Evolutionary conservation across 1,140 invertebrate species (phyloP).

Genomic region (Euschistus heros): DNA sequence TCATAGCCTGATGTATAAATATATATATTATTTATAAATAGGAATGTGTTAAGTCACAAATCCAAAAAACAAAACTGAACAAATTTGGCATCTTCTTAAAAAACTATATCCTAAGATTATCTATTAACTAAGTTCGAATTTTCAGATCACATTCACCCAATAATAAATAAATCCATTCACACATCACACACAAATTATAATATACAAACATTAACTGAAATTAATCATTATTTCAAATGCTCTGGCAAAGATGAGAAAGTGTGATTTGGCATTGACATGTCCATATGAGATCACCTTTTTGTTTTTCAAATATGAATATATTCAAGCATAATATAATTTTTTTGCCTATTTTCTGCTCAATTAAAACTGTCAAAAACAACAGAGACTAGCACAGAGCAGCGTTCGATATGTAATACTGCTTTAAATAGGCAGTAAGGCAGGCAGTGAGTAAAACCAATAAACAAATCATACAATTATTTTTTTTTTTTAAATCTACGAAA

Average conservation of each 20-base stretch:
- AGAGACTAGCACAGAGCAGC: constrained; percentile 15
- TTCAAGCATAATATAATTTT: background rate
- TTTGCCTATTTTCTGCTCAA: constrained; percentile 4
- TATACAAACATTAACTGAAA: background rate
- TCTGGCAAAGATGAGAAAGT: background rate
- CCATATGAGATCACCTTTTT: background rate
- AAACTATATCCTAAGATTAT: background rate
- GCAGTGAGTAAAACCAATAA: constrained; percentile 5
- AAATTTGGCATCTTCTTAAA: constrained; percentile 20
- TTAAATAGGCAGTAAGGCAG: constrained; percentile 1
- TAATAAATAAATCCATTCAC: constrained; percentile 22
- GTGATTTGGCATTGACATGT: background rate
- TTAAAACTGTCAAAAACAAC: constrained; percentile 2
- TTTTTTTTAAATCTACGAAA: background rate
- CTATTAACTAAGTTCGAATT: background rate
- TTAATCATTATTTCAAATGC: constrained; percentile 6
- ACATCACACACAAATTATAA: constrained; percentile 11
- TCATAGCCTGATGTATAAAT: constrained; percentile 19
- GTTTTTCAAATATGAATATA: background rate
- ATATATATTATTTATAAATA: constrained; percentile 12
- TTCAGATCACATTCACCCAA: constrained; percentile 12
- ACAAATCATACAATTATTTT: background rate
- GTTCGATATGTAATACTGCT: constrained; percentile 11
- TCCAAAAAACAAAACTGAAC: constrained; percentile 16
- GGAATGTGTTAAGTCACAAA: constrained; percentile 19